Percentiles rank a stretch among this genome's conserved stretches.
These are phyloP conservation scores for Hyphantria cunea DNA, from an alignment of 1,140 invertebrate species.

Conservation along the genomic window DNA sequence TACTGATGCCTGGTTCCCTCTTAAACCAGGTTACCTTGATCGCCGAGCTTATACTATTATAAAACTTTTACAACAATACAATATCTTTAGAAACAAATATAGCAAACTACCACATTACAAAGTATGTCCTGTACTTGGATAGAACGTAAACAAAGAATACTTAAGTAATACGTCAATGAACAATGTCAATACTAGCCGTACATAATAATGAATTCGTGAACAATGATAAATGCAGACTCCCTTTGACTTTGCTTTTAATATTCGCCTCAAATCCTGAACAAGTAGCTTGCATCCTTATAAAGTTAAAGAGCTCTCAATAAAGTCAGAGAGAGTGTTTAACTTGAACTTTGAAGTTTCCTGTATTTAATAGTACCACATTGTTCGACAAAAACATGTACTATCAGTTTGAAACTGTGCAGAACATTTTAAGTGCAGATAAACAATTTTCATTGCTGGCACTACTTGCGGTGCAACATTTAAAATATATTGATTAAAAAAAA, in stretches of 20 bases:
- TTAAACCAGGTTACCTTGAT: too few relatives aligned
- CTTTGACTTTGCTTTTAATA: neutral
- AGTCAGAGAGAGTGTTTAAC: neutral
- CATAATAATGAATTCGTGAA: neutral
- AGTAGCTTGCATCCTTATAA: neutral
- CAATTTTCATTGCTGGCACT: neutral
- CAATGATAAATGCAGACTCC: neutral
- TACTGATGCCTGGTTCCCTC: too few relatives aligned
- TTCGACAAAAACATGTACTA: neutral
- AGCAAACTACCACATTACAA: neutral
- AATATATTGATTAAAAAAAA: too few relatives aligned
- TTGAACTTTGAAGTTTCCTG: neutral
- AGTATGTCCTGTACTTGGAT: neutral
- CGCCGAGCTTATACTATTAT: too few relatives aligned
- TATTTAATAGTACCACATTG: neutral
- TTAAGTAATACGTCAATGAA: neutral
- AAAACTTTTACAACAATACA: too few relatives aligned
- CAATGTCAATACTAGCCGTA: neutral
- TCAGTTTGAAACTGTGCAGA: neutral
- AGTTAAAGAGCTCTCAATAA: neutral
- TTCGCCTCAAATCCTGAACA: neutral
- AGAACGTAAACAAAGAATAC: neutral
- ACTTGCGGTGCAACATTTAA: neutral
- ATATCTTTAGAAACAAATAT: too few relatives aligned
- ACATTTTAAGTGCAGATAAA: neutral